Evolutionary conservation across 2,888 invertebrate genomes (phyloP), one percentile per base, ranked within the genome.

Genomic region (Chironomus tentans): DNA sequence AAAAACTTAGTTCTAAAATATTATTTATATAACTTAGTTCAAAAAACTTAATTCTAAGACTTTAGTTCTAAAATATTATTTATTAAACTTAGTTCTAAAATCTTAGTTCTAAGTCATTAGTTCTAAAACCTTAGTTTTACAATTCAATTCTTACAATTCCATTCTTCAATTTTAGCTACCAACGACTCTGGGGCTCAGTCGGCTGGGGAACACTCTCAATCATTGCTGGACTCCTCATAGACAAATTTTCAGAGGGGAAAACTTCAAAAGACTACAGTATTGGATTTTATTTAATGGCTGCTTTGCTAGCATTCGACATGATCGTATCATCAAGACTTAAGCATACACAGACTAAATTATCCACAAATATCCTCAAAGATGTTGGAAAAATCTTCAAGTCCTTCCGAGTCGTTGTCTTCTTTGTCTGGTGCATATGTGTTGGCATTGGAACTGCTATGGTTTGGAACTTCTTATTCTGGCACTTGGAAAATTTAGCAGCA

Each of bases 401-500:
- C 3, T 77, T 89, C 7, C 87, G 89, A 0, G 89, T 94, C 18
- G 81, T 92, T 6, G 84, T 92, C 1, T 96, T 95, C 81, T 86
- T 92, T 76, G 77, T 91, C 18, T 93, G 95, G 90, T 92, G 94
- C 76, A 87, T 93, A 77, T 87, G 88, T 1, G 90, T 94, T 22
- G 97, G 97, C 0, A 86, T 95, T 78, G 91, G 93, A 79, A 94
- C 94, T 0, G 94, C 93, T 0, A 83, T 95, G 0, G 85, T 95
- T 22, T 96, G 96, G 93, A 90, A 94, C 79, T 97, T 95, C 81
- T 84, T 95, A 0, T 94, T 94, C 81, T 94, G 93, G 92, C 88
- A 92, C 79, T 83, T 93, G 13, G 94, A 95, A 82, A 91, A 92
- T 78, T 83, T 94, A 76, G 89, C 89, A 0, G 81, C 80, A 3